phyloP scores from a whole-genome alignment of 2,888 invertebrate genomes.

The Drosophila buzzatii region DNA sequence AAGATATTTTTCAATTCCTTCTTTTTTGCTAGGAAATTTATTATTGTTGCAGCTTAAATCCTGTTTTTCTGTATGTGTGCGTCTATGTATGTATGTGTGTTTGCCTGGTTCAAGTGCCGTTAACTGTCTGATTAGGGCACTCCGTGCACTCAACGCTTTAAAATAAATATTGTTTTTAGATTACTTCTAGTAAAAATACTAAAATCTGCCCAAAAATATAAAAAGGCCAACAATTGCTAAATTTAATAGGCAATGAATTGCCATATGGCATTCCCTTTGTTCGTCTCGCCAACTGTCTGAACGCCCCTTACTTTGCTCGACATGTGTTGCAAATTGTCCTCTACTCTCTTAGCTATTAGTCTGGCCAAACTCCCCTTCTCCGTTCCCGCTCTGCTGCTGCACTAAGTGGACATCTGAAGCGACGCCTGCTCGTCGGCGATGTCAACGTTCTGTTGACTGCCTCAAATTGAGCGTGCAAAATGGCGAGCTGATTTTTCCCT shows the following conservation, averaged over 20 bases:
- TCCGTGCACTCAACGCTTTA: constrained; percentile 68
- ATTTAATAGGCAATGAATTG: constrained; percentile 68
- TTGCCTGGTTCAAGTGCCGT: constrained; percentile 59
- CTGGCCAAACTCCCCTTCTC: constrained; percentile 23
- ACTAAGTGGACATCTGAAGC: constrained; percentile 27
- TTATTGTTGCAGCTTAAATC: constrained; percentile 82
- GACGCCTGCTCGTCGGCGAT: constrained; percentile 38
- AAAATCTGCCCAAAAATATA: constrained; percentile 57
- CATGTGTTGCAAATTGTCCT: constrained; percentile 62
- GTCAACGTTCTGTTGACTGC: constrained; percentile 64
- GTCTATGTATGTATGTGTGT: constrained; percentile 22
- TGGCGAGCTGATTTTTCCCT: constrained; percentile 23
- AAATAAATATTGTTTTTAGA: constrained; percentile 83
- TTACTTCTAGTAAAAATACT: constrained; percentile 68
- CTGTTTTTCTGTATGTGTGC: constrained; percentile 51
- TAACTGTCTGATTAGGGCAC: constrained; percentile 81
- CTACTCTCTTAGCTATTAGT: constrained; percentile 25
- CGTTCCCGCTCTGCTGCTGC: neutral
- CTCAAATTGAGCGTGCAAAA: constrained; percentile 78
- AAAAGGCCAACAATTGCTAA: constrained; percentile 62
- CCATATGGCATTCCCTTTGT: constrained; percentile 50
- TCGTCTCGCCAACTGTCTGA: constrained; percentile 12
- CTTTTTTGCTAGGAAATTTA: constrained; percentile 63
- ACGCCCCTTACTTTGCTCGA: constrained; percentile 35
- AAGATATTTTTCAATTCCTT: constrained; percentile 62